Conservation (phyloP, 2,888 invertebrate species). For the Azorinus chamasolen region DNA sequence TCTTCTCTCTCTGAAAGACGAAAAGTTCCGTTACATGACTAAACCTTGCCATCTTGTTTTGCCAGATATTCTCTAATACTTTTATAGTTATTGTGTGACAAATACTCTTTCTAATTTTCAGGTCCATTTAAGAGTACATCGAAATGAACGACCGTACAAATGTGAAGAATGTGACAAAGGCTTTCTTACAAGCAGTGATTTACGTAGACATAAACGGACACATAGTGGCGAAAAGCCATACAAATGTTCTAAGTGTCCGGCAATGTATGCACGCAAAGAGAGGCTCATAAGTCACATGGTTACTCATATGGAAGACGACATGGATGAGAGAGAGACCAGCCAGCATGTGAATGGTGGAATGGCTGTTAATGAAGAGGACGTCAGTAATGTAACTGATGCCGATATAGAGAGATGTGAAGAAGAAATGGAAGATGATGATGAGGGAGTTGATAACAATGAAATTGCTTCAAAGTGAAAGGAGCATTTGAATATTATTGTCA, state of each 20-base stretch:
- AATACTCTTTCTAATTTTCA: constrained; percentile 9
- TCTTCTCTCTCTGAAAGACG: no score
- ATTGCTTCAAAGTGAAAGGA: no score
- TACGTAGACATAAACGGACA: constrained; percentile 56
- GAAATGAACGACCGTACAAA: constrained; percentile 57
- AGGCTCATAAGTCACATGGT: constrained; percentile 50
- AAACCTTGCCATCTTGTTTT: no score
- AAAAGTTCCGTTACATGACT: no score
- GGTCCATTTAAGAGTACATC: constrained; percentile 61
- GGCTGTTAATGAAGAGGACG: not conserved
- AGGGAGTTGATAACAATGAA: not conserved
- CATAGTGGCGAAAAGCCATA: constrained; percentile 63
- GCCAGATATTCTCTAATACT: no score
- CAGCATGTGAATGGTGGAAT: no score
- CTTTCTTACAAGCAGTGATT: constrained; percentile 62
- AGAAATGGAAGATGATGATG: constrained; percentile 9
- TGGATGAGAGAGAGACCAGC: not conserved
- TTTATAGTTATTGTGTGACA: no score
- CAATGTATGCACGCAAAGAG: constrained; percentile 58
- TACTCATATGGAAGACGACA: constrained; percentile 45
- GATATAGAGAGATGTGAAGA: constrained; percentile 6
- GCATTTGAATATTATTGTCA: no score
- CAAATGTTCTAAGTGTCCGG: constrained; percentile 55
- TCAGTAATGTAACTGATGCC: constrained; percentile 1
- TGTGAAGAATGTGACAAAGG: constrained; percentile 61